Percentiles rank a stretch among this genome's conserved stretches.
Evolutionary conservation across 2,888 invertebrate genomes (phyloP).

Genomic region (Alviniconcha strummeri): DNA sequence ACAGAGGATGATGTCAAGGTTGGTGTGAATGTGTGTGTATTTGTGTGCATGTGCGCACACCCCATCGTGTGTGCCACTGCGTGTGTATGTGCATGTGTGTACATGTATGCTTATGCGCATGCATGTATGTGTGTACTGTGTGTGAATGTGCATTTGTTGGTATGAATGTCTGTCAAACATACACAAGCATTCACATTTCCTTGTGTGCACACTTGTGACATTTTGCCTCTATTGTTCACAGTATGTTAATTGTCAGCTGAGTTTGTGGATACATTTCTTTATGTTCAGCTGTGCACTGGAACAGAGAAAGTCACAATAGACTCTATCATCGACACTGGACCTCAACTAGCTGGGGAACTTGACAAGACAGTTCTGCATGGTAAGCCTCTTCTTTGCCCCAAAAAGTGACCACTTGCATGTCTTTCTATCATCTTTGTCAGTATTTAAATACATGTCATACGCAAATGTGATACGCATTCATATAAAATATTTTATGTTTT

Average conservation of each 20-base stretch:
- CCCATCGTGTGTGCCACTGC: not conserved
- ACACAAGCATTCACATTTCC: too few species aligned
- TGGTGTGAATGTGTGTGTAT: not conserved
- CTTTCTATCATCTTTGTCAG: not conserved
- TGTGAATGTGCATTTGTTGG: not conserved
- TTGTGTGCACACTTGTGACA: too few species aligned
- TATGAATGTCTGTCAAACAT: not conserved
- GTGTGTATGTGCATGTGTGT: not conserved
- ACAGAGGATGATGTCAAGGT: slow-evolving; percentile 89
- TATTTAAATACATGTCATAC: too few species aligned
- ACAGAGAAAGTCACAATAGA: slow-evolving; percentile 89
- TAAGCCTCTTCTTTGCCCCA: slow-evolving; percentile 46
- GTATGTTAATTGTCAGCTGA: too few species aligned
- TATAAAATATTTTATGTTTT: too few species aligned
- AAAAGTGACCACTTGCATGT: too few species aligned
- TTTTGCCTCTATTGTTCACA: too few species aligned
- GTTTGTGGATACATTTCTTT: too few species aligned
- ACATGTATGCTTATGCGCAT: too few species aligned
- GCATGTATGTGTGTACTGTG: not conserved
- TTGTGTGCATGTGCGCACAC: not conserved
- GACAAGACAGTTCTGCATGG: slow-evolving; percentile 84
- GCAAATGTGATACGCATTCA: too few species aligned
- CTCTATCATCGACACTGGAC: slow-evolving; percentile 86
- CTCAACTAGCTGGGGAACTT: slow-evolving; percentile 87
- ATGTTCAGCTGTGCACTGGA: slow-evolving; percentile 68